These are phyloP conservation scores for Sinocyclocheilus anophthalmus DNA, from an alignment of 2,113 vertebrate species.

Conservation along the genomic window DNA sequence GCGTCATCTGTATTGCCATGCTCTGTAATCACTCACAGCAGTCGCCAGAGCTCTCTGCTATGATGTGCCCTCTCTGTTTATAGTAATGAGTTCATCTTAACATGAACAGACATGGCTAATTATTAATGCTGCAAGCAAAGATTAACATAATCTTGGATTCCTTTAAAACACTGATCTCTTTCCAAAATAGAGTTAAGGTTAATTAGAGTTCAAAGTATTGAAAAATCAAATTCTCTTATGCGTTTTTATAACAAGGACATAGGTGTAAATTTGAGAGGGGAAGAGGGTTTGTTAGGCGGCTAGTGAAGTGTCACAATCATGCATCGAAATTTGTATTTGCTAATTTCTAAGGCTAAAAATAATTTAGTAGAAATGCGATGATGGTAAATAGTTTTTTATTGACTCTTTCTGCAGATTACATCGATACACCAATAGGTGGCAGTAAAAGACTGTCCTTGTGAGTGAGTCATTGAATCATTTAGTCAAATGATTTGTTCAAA, in stretches of 20 bases:
- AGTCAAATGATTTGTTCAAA: not conserved
- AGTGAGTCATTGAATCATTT: not conserved
- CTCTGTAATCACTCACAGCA: slow-evolving; percentile 37
- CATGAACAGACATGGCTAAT: slow-evolving; percentile 3
- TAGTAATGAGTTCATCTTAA: slow-evolving; percentile 24
- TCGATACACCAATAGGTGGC: not conserved
- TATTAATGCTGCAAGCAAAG: not conserved
- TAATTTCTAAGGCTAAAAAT: too few relatives aligned
- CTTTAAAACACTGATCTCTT: not conserved
- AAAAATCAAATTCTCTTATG: not conserved
- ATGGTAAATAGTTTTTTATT: too few relatives aligned
- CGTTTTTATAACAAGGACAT: not conserved
- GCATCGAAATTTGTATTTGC: too few relatives aligned
- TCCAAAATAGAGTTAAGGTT: slow-evolving; percentile 8
- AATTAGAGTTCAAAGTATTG: slow-evolving; percentile 16
- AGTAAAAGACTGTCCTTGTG: not conserved
- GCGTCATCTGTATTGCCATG: slow-evolving; percentile 38
- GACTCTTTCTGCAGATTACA: too few relatives aligned
- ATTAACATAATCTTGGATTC: not conserved
- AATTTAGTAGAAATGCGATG: too few relatives aligned
- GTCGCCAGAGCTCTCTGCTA: not conserved
- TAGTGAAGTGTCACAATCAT: too few relatives aligned
- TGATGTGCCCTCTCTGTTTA: slow-evolving; percentile 27
- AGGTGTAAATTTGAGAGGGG: not conserved
- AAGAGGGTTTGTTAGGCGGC: too few relatives aligned